Conservation (phyloP, 2,113 vertebrate species). For the Thryonomys swinderianus region DNA sequence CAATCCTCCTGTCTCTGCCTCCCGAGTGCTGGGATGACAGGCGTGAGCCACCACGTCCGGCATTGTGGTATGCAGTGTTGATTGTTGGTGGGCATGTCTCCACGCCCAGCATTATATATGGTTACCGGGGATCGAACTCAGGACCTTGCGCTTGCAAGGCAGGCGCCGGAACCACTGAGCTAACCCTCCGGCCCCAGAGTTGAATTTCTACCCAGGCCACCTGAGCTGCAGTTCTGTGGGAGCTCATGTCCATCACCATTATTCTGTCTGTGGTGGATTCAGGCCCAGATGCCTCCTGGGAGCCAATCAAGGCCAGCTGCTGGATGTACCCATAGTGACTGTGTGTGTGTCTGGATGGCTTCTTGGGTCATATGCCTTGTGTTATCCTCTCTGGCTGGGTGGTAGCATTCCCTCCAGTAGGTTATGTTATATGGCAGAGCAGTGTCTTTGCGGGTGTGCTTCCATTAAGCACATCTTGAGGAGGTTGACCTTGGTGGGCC, state of each 20-base stretch:
- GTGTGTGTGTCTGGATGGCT: neutral
- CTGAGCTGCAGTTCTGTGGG: neutral
- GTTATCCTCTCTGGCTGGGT: neutral
- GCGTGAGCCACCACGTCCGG: too few species aligned
- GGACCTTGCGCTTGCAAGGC: too few species aligned
- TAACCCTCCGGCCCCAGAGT: too few species aligned
- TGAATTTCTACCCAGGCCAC: neutral
- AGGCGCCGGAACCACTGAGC: too few species aligned
- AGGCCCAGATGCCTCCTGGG: neutral
- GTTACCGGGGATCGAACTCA: too few species aligned
- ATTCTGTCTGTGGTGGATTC: neutral
- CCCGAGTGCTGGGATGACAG: too few species aligned
- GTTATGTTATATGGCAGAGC: rapidly evolving
- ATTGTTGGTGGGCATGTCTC: too few species aligned
- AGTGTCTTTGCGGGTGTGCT: neutral
- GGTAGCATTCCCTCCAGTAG: rapidly evolving
- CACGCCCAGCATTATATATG: too few species aligned
- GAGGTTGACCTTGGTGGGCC: neutral
- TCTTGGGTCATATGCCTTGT: rapidly evolving
- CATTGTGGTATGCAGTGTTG: too few species aligned
- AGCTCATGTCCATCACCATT: neutral
- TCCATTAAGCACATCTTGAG: neutral
- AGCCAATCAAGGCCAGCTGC: neutral
- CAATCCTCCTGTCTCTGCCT: too few species aligned
- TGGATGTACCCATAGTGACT: rapidly evolving